Evolutionary conservation across 2,888 invertebrate genomes (phyloP).

Genomic region (Byasa hedistus): DNA sequence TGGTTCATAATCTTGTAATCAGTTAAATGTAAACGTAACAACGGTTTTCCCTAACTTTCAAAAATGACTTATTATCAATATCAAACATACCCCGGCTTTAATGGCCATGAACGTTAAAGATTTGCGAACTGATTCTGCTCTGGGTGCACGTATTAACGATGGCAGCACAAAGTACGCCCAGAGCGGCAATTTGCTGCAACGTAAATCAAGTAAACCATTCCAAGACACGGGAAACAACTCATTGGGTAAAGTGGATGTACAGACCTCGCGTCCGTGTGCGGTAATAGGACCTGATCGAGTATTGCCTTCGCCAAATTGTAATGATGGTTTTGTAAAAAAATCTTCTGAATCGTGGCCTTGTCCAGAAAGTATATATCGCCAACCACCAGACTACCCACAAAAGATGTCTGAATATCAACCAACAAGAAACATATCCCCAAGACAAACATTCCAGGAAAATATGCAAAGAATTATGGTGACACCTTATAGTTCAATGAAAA

Average conservation of each 20-base stretch:
- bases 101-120: constrained; percentile 75
- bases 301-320: constrained; percentile 52
- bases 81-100: constrained; percentile 43
- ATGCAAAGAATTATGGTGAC: constrained; percentile 75
- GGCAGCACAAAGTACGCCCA: constrained; percentile 62
- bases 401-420: constrained; percentile 61
- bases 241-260: constrained; percentile 66
- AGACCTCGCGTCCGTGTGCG: constrained; percentile 69
- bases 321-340: constrained; percentile 60
- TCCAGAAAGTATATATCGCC: constrained; percentile 55
- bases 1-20: constrained; percentile 43
- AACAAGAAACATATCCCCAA: constrained; percentile 73
- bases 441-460: constrained; percentile 78
- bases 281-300: constrained; percentile 75
- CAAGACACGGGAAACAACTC: constrained; percentile 64
- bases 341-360: constrained; percentile 59
- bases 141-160: constrained; percentile 64
- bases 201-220: constrained; percentile 63
- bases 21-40: constrained; percentile 19
- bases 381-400: constrained; percentile 63
- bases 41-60: constrained; percentile 30
- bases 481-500: constrained; percentile 60
- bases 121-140: constrained; percentile 58
- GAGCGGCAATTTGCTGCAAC: constrained; percentile 51
- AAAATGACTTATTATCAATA: constrained; percentile 60